Base-by-base conservation (phyloP, 2,888 invertebrate species). In the Drosophila meridionalis region DNA sequence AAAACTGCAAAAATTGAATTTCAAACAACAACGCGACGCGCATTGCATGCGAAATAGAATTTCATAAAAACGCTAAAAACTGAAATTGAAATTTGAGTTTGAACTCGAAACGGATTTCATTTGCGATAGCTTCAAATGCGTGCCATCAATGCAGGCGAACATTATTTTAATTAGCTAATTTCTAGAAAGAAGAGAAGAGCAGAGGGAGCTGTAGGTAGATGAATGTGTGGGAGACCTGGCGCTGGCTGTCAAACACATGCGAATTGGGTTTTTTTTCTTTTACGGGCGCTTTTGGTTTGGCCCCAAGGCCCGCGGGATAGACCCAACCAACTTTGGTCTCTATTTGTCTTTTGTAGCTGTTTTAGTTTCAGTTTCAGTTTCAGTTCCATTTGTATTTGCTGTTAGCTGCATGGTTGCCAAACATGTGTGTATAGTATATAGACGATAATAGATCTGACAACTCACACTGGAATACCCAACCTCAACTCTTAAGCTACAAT, bases 131-230 rank as follows among this genome's bases (percentile, higher is more conserved):
- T 63, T 42, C 12, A 57, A 76, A 66, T 77, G 77, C 77, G 78
- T 82, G 81, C 82, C 74, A 74, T 87, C 71, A 74, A 69, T 66
- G 75, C 79, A 71, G 64, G 28, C 63, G 56, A 48, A 52, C 68
- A 61, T 70, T 69, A 71, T 88, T 79, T 85, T 83, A 85, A 86
- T 80, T 79, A 73, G 76, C 83, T 69, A 52, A 80, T 71, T 76
- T 83, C 45, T 26, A 28, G 26, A 48, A 14, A 5, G 8, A 4
- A 9, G 9, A 3, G 14, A 36, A 42, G n/a, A 42, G 8, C 9
- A 42, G 6, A 2, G 20, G 4, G 3, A 0, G 40, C n/a, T 0
- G 7, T n/a, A 7, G 30, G 30, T 32, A 45, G 65, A 20, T 3
- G 30, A 4, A 4, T 14, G 11, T 0, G 26, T 6, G 50, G 6